phyloP scores from a whole-genome alignment of 2,888 invertebrate genomes.

The Lingula anatina region DNA sequence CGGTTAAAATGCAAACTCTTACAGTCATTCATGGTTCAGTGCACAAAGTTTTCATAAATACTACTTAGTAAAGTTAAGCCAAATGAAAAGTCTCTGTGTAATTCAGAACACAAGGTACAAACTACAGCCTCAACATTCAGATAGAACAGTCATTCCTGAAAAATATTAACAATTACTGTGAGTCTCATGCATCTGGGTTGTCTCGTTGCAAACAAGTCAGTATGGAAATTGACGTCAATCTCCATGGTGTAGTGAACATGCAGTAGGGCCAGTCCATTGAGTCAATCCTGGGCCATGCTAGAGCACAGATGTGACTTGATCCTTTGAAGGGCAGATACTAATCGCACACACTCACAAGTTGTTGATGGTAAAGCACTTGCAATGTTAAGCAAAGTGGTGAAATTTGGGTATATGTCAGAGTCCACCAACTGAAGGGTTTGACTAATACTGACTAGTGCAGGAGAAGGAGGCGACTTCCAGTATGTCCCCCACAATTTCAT shows the following conservation, averaged over 20 bases:
- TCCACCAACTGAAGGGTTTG: constrained; percentile 1
- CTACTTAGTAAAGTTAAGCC: too few relatives aligned
- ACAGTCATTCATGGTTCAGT: too few relatives aligned
- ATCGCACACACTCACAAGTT: constrained; percentile 7
- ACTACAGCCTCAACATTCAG: too few relatives aligned
- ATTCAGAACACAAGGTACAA: too few relatives aligned
- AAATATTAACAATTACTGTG: too few relatives aligned
- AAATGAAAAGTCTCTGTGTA: too few relatives aligned
- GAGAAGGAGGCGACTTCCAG: constrained; percentile 1
- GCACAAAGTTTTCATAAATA: too few relatives aligned
- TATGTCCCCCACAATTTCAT: constrained; percentile 6
- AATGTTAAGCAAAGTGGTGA: constrained; percentile 1
- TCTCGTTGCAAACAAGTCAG: too few relatives aligned
- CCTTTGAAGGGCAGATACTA: constrained; percentile 6
- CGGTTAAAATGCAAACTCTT: too few relatives aligned
- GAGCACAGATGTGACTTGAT: constrained; percentile 11
- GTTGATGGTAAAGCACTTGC: constrained; percentile 9
- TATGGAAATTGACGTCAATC: neutral
- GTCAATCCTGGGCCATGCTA: constrained; percentile 9
- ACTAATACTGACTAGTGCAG: constrained; percentile 2
- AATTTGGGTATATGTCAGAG: too few relatives aligned
- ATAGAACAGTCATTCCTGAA: too few relatives aligned
- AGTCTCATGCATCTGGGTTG: too few relatives aligned
- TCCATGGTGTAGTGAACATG: constrained; percentile 5
- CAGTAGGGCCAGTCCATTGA: constrained; percentile 9